Evolutionary conservation across 2,888 invertebrate species (phyloP), one percentile per base, ranked within the genome.

Genomic region (Pteria penguin): DNA sequence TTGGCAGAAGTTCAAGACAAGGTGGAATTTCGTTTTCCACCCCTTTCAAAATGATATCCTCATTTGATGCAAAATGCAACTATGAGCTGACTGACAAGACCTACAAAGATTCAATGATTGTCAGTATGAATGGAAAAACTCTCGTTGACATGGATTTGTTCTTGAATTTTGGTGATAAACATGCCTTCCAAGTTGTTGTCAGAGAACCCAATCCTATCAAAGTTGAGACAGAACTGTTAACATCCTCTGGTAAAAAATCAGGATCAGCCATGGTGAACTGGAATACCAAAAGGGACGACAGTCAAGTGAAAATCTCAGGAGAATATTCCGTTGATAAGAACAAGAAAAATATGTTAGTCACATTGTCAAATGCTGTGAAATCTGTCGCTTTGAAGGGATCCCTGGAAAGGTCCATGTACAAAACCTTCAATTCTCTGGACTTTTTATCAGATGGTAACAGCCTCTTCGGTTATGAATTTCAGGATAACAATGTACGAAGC

Each of bases 61-160:
- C 29, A 5, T 29, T 69, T 2, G 60, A 24, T 22, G 14, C 65
- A n/a, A 60, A 69, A 29, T 32, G 57, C 18, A 67, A 65, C 33
- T 31, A 66, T 24, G 69, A 73, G 26, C 27, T 71, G 22, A 55
- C 74, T 0, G 22, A 22, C 2, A 33, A 31, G 22, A 55, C 31
- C 11, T 33, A 55, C 26, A 69, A 66, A 58, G 52, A 70, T 14
- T 57, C 67, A 2, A 18, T 62, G 2, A 52, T 57, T 33, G 31
- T 60, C 14, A 67, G 67, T 11, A 29, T 63, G 18, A 79, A 79
- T 52, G 72, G 58, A 4, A 57, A 73, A n/a, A 69, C 4, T 11
- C 26, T 74, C 14, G 8, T 74, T 29, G 79, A 79, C 45, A 65
- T 74, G 26, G 79, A 79, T 45, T 31, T 63, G 36, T 60, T 31